Evolutionary conservation across 2,888 invertebrate species (phyloP).

Genomic region (Cephus rjabovi): DNA sequence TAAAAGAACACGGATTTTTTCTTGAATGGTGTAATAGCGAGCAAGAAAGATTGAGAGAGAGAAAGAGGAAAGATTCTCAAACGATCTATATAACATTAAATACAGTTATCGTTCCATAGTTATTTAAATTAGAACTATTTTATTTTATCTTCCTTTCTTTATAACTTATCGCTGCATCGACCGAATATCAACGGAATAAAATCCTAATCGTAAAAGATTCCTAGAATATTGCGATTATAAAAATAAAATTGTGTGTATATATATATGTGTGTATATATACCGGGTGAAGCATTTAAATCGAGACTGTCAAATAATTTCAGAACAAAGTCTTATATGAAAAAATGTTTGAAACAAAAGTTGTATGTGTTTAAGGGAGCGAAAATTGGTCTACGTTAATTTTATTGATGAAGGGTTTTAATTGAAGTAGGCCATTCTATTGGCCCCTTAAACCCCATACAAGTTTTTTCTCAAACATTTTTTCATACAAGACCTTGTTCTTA

Average conservation of each 20-base stretch:
- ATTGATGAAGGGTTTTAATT: too few species aligned
- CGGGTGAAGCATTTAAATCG: too few species aligned
- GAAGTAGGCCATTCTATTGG: too few species aligned
- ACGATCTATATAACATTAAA: background rate
- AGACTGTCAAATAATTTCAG: too few species aligned
- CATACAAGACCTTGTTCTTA: too few species aligned
- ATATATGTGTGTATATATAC: background rate
- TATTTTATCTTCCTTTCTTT: background rate
- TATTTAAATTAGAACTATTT: background rate
- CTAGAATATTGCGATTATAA: background rate
- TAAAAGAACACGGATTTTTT: too few species aligned
- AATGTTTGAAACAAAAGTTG: too few species aligned
- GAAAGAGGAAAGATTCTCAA: background rate
- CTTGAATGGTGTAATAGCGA: background rate
- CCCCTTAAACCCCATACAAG: too few species aligned
- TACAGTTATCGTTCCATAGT: background rate
- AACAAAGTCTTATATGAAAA: too few species aligned
- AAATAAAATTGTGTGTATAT: background rate
- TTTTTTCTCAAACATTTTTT: too few species aligned
- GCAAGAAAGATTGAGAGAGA: background rate
- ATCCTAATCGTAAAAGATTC: background rate
- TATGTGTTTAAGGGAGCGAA: too few species aligned
- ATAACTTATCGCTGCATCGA: background rate
- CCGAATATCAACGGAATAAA: conserved; percentile 1
- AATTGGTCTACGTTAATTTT: too few species aligned